Evolutionary conservation across 2,888 invertebrate genomes (phyloP), one percentile per base, ranked within the genome.

Genomic region (Eristalinus aeneus): DNA sequence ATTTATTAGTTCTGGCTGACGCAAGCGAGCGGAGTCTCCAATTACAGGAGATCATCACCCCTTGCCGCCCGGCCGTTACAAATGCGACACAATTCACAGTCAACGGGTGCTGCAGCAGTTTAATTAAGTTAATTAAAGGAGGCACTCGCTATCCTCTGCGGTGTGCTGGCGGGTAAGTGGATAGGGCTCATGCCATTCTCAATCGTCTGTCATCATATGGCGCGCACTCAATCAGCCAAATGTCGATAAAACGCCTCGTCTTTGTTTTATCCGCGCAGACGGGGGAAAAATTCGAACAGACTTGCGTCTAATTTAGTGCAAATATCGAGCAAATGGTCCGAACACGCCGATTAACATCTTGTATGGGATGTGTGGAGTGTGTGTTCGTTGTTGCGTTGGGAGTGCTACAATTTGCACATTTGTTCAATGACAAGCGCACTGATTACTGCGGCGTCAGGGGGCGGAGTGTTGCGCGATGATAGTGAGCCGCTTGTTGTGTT

Each of bases 51-150:
- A 8, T n/a, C n/a, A n/a, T 20, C 4, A 12, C 22, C 11, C 2
- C 54, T 20, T 12, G 22, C 56, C 22, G 10, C 22, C 6, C 56
- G 22, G 1, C 22, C 39, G 68, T 73, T 73, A 67, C 82, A 64
- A 71, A 80, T 79, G 61, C 61, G 82, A 82, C 68, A 76, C 85
- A 64, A 36, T 81, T 76, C 81, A 71, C 39, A 88, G 90, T 88
- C 89, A n/a, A n/a, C 23, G 90, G 89, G 90, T 91, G 91, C 91
- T 91, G 91, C 90, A 91, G 88, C 89, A 88, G 89, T 91, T 92
- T 91, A 92, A 92, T 92, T 92, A 91, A 91, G 89, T 91, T 91
- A 92, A 92, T 92, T 91, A 91, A 89, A 89, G 77, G 88, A 82
- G 73, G 82, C 82, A 69, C 77, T 36, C 23, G 32, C n/a, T 46